A percentile compares a stretch with the other conserved stretches of the same genome.
phyloP scores from a whole-genome alignment of 1,140 invertebrate species.

The Calephelis nemesis region DNA sequence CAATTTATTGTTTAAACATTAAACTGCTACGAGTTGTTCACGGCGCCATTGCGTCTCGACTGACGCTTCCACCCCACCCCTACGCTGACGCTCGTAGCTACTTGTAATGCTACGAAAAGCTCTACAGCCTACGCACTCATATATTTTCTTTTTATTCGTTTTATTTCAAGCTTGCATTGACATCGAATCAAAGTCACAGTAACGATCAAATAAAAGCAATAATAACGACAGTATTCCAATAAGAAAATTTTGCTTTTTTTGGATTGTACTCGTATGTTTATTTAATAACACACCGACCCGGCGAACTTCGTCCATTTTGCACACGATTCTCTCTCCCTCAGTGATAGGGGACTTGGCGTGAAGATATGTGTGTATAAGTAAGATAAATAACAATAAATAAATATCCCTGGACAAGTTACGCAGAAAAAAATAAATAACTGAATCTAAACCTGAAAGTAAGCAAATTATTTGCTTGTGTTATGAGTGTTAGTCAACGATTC shows the following conservation, averaged over 20 bases:
- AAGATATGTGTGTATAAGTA: too few species aligned
- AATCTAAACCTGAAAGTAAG: too few species aligned
- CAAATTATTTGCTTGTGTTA: too few species aligned
- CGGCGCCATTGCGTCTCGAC: constrained; percentile 61
- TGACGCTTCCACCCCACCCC: constrained; percentile 51
- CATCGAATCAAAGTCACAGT: not conserved
- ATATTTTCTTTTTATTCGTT: constrained; percentile 19
- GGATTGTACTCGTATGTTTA: too few species aligned
- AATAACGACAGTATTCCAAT: not conserved
- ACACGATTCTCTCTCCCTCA: too few species aligned
- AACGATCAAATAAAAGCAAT: not conserved
- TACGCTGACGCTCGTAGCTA: constrained; percentile 33
- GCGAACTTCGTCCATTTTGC: too few species aligned
- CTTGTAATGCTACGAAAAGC: constrained; percentile 32
- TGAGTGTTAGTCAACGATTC: not conserved
- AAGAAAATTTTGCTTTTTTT: constrained; percentile 41
- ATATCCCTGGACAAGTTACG: not conserved
- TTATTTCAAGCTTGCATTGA: not conserved
- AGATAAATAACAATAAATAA: constrained; percentile 25
- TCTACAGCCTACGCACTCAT: constrained; percentile 33
- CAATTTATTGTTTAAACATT: not conserved
- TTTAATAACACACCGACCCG: too few species aligned
- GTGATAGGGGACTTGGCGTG: too few species aligned
- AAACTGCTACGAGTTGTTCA: constrained; percentile 41
- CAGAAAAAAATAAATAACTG: too few species aligned